Conservation (phyloP, 1,140 invertebrate genomes). For the Neelides sp. region DNA sequence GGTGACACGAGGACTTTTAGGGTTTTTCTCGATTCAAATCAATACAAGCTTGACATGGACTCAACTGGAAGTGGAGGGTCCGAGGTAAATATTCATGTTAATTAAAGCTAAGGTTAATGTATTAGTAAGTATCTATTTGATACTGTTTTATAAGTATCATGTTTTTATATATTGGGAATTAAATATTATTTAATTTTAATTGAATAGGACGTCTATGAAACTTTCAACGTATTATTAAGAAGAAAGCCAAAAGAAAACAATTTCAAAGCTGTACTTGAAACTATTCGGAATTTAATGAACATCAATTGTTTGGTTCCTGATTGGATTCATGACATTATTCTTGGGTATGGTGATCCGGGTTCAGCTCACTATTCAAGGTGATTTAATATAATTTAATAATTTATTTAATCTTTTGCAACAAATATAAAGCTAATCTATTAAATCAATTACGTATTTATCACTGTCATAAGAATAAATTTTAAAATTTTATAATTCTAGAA, state of each 20-base stretch:
- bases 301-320: constrained; percentile 97
- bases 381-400: not conserved
- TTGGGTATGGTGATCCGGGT: constrained; percentile 93
- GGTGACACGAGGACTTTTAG: constrained; percentile 85
- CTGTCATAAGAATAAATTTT: no score
- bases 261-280: constrained; percentile 97
- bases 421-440: not conserved
- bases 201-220: constrained; percentile 75
- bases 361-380: constrained; percentile 85
- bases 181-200: not conserved
- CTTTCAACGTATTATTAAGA: constrained; percentile 95
- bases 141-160: not conserved
- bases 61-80: constrained; percentile 54
- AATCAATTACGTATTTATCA: not conserved
- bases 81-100: constrained; percentile 40
- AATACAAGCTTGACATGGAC: constrained; percentile 89
- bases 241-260: constrained; percentile 99
- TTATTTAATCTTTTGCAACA: not conserved
- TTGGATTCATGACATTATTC: constrained; percentile 94
- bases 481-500: constrained; percentile 40
- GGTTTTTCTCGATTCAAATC: constrained; percentile 89
- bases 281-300: constrained; percentile 97
- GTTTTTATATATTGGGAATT: not conserved
- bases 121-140: not conserved
- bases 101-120: not conserved